Conservation (phyloP, 2,797 vertebrate species). For the Etheostoma perlongum region DNA sequence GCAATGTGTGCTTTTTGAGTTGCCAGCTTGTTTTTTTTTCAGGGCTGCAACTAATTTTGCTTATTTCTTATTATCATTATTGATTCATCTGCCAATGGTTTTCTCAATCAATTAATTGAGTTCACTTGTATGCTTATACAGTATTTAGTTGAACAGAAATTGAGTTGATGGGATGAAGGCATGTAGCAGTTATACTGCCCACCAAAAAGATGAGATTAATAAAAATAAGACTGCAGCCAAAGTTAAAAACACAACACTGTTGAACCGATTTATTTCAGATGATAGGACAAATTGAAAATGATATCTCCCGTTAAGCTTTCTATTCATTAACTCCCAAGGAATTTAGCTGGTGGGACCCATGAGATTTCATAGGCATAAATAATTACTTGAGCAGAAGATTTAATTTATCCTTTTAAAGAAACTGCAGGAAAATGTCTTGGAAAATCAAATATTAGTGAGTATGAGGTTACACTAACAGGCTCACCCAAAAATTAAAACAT, state of each 20-base stretch:
- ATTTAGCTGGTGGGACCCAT: slow-evolving; percentile 43
- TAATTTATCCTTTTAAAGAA: slow-evolving; percentile 17
- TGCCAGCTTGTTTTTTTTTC: no score
- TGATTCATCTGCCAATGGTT: no score
- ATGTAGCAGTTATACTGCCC: slow-evolving; percentile 4
- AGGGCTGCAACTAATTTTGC: no score
- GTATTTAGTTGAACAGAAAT: slow-evolving; percentile 31
- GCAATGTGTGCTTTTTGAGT: not conserved
- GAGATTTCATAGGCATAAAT: slow-evolving; percentile 42
- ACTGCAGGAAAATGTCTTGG: slow-evolving; percentile 5
- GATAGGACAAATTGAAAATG: slow-evolving; percentile 45
- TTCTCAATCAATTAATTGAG: no score
- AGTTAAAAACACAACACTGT: slow-evolving; percentile 18
- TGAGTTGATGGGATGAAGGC: slow-evolving; percentile 17
- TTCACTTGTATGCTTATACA: slow-evolving; percentile 5
- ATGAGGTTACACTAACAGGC: slow-evolving; percentile 5
- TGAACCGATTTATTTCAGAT: slow-evolving; percentile 7
- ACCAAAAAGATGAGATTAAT: not conserved
- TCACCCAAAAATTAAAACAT: slow-evolving; percentile 26
- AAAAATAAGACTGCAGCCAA: not conserved
- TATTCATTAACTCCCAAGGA: slow-evolving; percentile 47
- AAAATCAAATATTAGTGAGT: not conserved
- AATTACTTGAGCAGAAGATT: slow-evolving; percentile 34
- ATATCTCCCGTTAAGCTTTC: slow-evolving; percentile 33
- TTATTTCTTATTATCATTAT: no score